Evolutionary conservation across 1,140 invertebrate genomes (phyloP).

Genomic region (Liolophura sinensis): DNA sequence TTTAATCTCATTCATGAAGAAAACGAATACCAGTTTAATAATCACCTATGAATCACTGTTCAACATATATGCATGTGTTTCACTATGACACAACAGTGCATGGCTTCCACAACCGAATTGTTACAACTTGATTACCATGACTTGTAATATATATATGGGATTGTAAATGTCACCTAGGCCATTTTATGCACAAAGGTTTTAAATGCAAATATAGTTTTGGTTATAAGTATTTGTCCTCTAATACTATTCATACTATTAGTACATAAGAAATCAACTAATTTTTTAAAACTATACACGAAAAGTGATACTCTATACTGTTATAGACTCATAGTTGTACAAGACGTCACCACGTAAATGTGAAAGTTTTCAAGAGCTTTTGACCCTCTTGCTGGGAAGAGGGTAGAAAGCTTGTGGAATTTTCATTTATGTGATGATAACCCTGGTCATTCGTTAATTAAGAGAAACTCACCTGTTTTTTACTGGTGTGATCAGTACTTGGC

Average conservation of each 20-base stretch:
- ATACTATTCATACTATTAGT: not conserved
- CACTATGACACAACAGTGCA: too few relatives aligned
- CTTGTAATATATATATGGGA: constrained; percentile 8
- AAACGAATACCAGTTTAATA: too few relatives aligned
- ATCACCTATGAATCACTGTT: too few relatives aligned
- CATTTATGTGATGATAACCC: not conserved
- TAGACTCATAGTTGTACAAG: not conserved
- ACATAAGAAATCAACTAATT: too few relatives aligned
- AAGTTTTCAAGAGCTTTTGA: not conserved
- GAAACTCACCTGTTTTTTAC: constrained; percentile 20
- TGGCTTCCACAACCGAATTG: too few relatives aligned
- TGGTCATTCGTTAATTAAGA: not conserved
- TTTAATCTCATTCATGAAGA: too few relatives aligned
- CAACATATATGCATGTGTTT: too few relatives aligned
- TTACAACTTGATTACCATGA: too few relatives aligned
- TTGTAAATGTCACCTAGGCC: not conserved
- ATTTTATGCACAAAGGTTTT: not conserved
- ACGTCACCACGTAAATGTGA: not conserved
- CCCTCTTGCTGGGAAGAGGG: not conserved
- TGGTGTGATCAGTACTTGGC: constrained; percentile 9
- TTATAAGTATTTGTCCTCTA: not conserved
- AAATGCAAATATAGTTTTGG: not conserved
- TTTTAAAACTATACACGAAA: not conserved
- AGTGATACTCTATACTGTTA: not conserved
- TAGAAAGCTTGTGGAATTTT: not conserved